Percentiles rank a stretch among this genome's conserved stretches.
Conservation (phyloP, 2,797 vertebrate species). For the Rallus crepitans region DNA sequence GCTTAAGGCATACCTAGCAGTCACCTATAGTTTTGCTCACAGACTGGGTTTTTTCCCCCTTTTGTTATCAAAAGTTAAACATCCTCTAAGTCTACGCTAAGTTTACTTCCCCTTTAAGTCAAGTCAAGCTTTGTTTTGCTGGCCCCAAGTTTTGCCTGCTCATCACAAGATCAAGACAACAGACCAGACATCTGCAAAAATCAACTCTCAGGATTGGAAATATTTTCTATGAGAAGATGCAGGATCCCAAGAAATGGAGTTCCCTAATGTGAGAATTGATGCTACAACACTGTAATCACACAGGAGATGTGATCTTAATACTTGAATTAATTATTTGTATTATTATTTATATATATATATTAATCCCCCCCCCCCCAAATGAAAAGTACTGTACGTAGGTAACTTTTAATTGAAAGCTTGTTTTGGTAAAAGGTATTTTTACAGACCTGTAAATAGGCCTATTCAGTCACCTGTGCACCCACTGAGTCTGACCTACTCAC, state of each 20-base stretch:
- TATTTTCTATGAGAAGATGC: neutral
- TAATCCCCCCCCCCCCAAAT: neutral
- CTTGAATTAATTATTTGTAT: neutral
- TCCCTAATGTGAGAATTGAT: neutral
- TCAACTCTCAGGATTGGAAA: neutral
- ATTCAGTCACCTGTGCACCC: neutral
- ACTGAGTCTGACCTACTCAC: neutral
- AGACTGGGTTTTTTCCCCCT: neutral
- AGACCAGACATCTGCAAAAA: neutral
- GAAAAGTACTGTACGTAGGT: neutral
- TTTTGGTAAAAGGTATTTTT: neutral
- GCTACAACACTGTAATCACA: neutral
- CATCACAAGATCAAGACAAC: neutral
- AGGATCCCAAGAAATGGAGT: neutral
- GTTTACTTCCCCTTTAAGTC: neutral
- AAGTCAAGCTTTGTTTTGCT: neutral
- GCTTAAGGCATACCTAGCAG: neutral
- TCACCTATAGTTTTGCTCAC: neutral
- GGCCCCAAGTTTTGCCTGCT: neutral
- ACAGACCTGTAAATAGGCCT: neutral
- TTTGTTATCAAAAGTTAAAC: neutral
- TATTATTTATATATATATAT: neutral
- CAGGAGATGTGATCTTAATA: neutral
- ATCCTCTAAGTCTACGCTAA: neutral
- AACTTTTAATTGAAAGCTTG: neutral